These are phyloP conservation scores for Mormoops blainvillei DNA, from an alignment of 2,113 vertebrate genomes.

Conservation along the genomic window DNA sequence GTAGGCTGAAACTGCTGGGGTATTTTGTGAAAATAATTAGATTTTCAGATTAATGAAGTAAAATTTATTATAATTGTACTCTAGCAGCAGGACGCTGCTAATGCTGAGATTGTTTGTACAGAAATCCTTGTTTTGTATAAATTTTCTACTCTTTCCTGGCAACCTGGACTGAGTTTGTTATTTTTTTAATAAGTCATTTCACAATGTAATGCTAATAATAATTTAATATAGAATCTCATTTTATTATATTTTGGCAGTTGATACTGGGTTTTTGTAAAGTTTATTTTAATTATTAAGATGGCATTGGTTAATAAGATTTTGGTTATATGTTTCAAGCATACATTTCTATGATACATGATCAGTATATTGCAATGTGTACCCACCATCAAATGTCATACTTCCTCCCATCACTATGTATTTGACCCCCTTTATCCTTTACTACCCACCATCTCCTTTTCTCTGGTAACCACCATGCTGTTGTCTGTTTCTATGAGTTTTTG, in stretches of 20 bases:
- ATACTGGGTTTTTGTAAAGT: background rate
- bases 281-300: background rate
- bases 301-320: background rate
- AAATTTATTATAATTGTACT: conserved; percentile 50
- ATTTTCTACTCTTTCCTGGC: background rate
- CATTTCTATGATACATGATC: background rate
- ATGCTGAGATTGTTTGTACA: background rate
- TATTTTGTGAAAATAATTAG: conserved; percentile 59
- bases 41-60: conserved; percentile 55
- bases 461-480: background rate
- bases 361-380: background rate
- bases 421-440: background rate
- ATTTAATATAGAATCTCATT: background rate
- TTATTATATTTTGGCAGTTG: background rate
- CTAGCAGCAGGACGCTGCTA: background rate
- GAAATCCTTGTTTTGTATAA: background rate
- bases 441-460: background rate
- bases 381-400: background rate
- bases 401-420: background rate
- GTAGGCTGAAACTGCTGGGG: conserved; percentile 27
- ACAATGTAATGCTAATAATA: background rate
- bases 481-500: background rate
- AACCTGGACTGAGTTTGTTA: background rate
- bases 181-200: background rate
- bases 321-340: background rate